Conservation (phyloP, 2,888 invertebrate species). For the Agelastica alni region DNA sequence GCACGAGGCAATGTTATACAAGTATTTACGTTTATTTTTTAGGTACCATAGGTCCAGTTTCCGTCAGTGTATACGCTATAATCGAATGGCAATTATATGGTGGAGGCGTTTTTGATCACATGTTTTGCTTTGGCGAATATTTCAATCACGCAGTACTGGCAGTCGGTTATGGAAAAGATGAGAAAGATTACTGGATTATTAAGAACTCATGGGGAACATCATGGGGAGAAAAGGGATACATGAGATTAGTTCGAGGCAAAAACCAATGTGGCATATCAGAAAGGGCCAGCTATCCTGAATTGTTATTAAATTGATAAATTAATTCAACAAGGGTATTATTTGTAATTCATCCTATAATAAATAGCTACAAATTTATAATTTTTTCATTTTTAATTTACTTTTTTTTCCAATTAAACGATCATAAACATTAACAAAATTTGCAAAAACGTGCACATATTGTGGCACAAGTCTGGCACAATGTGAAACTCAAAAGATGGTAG, state of each 20-base stretch:
- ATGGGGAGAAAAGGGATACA: constrained; percentile 43
- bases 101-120: constrained; percentile 75
- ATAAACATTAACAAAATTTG: too few relatives aligned
- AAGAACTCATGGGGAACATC: constrained; percentile 72
- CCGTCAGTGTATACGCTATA: constrained; percentile 88
- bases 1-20: too few relatives aligned
- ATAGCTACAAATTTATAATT: too few relatives aligned
- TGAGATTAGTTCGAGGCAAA: constrained; percentile 37
- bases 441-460: too few relatives aligned
- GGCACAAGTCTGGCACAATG: too few relatives aligned
- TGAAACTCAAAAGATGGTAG: too few relatives aligned
- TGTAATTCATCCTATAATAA: too few relatives aligned
- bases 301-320: too few relatives aligned
- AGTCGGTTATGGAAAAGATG: constrained; percentile 73
- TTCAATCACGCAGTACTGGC: constrained; percentile 78
- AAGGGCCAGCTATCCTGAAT: too few relatives aligned
- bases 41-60: constrained; percentile 80
- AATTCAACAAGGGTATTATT: too few relatives aligned
- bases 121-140: constrained; percentile 67
- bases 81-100: constrained; percentile 82
- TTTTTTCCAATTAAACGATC: too few relatives aligned
- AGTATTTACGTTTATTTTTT: constrained; percentile 48
- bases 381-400: too few relatives aligned
- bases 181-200: constrained; percentile 59
- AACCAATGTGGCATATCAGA: constrained; percentile 78